Evolutionary conservation across 2,797 vertebrate species (phyloP).

Genomic region (Graptemys geographica): DNA sequence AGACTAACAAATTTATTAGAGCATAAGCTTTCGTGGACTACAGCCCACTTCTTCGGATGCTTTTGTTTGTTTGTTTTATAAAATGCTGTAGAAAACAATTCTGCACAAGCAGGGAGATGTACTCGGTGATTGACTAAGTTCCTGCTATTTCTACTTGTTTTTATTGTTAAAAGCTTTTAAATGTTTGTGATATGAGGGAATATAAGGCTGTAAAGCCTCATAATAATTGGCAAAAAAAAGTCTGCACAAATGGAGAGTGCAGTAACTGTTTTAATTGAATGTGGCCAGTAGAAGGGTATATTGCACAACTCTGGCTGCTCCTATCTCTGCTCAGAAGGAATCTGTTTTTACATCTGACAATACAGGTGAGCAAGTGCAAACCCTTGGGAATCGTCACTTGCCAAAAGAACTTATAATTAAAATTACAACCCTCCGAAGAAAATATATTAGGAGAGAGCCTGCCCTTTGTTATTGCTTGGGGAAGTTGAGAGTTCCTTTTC

Average conservation of each 20-base stretch:
- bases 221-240: background rate
- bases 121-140: background rate
- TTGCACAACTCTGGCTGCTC: background rate
- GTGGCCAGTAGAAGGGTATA: background rate
- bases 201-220: background rate
- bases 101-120: background rate
- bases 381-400: slow-evolving; percentile 21
- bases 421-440: slow-evolving; percentile 57
- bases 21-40: too few relatives aligned
- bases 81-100: background rate
- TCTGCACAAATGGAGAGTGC: background rate
- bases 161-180: background rate
- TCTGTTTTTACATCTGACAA: background rate
- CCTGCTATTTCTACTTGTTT: background rate
- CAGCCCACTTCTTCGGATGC: too few relatives aligned
- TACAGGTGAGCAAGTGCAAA: background rate
- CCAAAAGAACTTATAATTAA: slow-evolving; percentile 56
- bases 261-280: background rate
- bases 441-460: slow-evolving; percentile 25
- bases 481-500: slow-evolving; percentile 38
- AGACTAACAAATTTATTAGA: too few relatives aligned
- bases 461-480: slow-evolving; percentile 47
- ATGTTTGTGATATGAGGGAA: background rate
- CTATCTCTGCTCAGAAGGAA: background rate
- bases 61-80: background rate